These are phyloP conservation scores for Sycophila sp. DNA, from an alignment of 1,140 invertebrate genomes.

Conservation along the genomic window DNA sequence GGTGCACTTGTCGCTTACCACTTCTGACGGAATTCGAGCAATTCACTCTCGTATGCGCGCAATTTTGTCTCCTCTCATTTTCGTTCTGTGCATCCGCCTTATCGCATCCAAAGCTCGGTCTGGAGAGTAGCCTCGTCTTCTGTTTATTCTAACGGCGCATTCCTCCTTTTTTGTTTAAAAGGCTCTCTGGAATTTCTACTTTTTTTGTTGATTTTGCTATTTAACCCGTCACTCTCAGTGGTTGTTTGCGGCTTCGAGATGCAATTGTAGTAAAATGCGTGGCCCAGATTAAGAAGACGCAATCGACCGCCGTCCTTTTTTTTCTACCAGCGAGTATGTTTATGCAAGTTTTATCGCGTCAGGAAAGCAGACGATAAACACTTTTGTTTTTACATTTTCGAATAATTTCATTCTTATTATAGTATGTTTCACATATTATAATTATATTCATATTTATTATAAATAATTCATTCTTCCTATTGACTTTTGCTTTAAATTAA, in stretches of 20 bases:
- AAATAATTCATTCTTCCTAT: too few relatives aligned
- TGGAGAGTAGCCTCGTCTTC: too few relatives aligned
- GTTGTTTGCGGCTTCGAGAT: background rate
- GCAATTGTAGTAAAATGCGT: background rate
- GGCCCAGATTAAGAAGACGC: background rate
- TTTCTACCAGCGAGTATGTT: background rate
- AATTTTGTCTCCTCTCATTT: background rate
- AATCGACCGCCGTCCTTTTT: background rate
- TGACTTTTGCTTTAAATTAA: too few relatives aligned
- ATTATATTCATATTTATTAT: too few relatives aligned
- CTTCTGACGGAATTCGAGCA: too few relatives aligned
- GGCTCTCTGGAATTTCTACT: background rate
- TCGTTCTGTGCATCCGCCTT: conserved; percentile 1
- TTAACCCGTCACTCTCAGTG: background rate
- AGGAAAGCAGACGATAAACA: background rate
- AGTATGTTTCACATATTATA: too few relatives aligned
- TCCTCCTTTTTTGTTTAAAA: background rate
- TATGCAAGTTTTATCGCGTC: background rate
- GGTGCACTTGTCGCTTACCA: too few relatives aligned
- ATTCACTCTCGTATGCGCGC: too few relatives aligned
- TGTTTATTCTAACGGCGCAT: background rate
- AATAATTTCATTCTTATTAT: too few relatives aligned
- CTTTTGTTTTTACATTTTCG: background rate
- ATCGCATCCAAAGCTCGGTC: too few relatives aligned
- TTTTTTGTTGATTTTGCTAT: background rate